Base-by-base conservation (phyloP, 2,888 invertebrate genomes). In the Heliconius ismenius region DNA sequence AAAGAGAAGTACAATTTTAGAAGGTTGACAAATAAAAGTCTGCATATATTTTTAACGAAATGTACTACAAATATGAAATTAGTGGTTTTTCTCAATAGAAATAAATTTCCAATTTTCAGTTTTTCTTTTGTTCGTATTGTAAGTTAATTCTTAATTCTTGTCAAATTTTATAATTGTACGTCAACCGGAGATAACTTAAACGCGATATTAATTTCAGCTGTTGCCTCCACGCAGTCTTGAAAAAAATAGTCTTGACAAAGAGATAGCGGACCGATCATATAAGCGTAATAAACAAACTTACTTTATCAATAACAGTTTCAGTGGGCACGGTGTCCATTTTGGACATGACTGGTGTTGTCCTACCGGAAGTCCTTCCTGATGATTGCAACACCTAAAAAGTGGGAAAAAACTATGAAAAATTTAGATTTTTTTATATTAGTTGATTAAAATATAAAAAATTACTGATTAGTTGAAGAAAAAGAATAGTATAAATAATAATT, bases 281-380 rank as follows among this genome's bases (percentile, higher is more conserved):
- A 7, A 49, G 18, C 18, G 11, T 2, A 10, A 11, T 62, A 32
- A 26, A 11, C 13, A 24, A 67, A 64, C 49, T 64, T 84, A 93
- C 94, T 90, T 94, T 94, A 76, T 94, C 94, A 18, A 94, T 94
- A 73, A 94, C 92, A 0, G 94, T 92, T 28, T 94, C 94, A 0
- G 90, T 80, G 0, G 92, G 92, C 58, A 93, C 79, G 0, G 92
- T 86, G 84, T 96, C 96, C 91, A 96, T 96, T 83, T 96, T 95
- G 73, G 96, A 96, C 9, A 96, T 94, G 4, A 97, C 96, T 0
- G 97, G 97, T 0, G 97, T 97, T 18, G 96, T 96, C 60, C 97
- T 92, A 0, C 97, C 97, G 21, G 96, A 96, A 11, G 95, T 95
- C 21, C 96, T 94, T 0, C 96, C 96, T 0, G 96, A 95, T 18